Conservation (phyloP, 2,797 vertebrate species). For the Adelosebastes latens region DNA sequence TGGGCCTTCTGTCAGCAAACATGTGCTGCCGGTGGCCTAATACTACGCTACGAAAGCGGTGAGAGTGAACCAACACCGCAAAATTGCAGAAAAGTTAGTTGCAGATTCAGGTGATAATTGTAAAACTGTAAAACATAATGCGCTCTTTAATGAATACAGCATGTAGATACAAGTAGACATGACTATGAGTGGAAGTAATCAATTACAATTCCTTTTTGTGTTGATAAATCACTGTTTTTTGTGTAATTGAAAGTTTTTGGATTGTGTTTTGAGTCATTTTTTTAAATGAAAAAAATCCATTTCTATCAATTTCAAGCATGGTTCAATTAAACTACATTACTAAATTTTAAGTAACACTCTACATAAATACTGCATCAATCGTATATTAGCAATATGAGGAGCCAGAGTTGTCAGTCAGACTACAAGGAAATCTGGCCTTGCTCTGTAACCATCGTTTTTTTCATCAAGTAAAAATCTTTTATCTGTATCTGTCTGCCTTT, state of each 20-base stretch:
- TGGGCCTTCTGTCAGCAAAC: not conserved
- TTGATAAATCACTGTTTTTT: not conserved
- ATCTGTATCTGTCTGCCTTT: no score
- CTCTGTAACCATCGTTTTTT: not conserved
- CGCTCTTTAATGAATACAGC: not conserved
- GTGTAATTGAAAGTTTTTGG: not conserved
- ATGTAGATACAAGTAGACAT: not conserved
- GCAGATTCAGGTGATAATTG: not conserved
- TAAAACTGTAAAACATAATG: not conserved
- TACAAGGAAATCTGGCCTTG: not conserved
- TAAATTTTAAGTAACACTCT: not conserved
- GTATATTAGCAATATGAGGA: not conserved
- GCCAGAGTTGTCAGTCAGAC: not conserved
- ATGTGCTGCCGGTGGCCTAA: not conserved
- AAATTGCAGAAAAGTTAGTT: not conserved
- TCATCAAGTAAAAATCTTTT: rapidly evolving
- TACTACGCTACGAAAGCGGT: not conserved
- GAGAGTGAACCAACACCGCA: not conserved
- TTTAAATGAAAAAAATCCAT: not conserved
- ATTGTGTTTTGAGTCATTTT: not conserved
- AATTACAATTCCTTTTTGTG: not conserved
- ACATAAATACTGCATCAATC: not conserved
- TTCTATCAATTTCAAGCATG: not conserved
- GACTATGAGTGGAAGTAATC: not conserved
- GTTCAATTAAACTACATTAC: not conserved